Conservation (phyloP, 2,797 vertebrate species). For the Podarcis lilfordi region DNA sequence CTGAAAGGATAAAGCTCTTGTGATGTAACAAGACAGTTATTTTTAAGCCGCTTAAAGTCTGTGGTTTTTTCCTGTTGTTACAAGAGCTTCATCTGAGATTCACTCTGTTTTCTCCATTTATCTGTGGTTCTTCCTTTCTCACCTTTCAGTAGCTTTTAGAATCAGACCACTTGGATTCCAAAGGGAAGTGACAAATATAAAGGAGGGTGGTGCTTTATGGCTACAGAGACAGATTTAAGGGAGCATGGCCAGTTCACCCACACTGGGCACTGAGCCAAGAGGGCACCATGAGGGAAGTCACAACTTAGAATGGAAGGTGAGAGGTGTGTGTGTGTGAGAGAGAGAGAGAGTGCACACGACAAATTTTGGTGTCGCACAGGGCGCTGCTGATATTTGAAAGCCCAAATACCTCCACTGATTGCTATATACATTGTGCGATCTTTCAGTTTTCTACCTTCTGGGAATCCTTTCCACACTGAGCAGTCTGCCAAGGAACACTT, state of each 20-base stretch:
- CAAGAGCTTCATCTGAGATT: constrained; percentile 5
- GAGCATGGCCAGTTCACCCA: too few species aligned
- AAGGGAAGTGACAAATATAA: neutral
- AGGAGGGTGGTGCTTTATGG: too few species aligned
- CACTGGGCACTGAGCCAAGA: too few species aligned
- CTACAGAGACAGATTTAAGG: neutral
- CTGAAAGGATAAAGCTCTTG: constrained; percentile 30
- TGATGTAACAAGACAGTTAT: constrained; percentile 23
- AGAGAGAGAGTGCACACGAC: too few species aligned
- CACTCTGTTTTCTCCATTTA: neutral
- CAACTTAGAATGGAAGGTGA: too few species aligned
- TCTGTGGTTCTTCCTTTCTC: neutral
- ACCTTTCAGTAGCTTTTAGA: neutral
- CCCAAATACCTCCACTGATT: too few species aligned
- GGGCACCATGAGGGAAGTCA: too few species aligned
- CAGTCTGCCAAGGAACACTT: neutral
- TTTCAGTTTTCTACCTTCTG: neutral
- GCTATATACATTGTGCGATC: too few species aligned
- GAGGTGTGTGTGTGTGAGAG: too few species aligned
- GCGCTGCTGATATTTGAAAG: too few species aligned
- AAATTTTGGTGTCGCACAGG: too few species aligned
- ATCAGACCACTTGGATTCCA: neutral
- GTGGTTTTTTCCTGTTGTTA: constrained; percentile 41
- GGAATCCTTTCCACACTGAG: neutral
- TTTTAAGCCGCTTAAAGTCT: constrained; percentile 53